Conservation (phyloP, 1,140 invertebrate species). For the Belonocnema kinseyi region DNA sequence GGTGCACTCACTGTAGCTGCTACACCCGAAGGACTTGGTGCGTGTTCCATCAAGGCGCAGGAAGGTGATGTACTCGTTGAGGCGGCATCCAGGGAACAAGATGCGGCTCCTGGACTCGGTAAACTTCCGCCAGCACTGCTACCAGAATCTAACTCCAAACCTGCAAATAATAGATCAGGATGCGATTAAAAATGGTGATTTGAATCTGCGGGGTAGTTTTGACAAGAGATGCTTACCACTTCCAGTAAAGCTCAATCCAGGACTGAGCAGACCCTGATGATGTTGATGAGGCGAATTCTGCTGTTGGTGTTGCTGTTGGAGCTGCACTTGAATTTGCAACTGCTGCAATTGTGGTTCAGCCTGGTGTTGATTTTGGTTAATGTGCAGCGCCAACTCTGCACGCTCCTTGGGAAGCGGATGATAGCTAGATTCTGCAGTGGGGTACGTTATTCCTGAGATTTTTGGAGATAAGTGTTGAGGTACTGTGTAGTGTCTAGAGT, state of each 20-base stretch:
- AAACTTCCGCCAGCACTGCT: conserved; percentile 84
- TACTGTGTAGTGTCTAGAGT: conserved; percentile 70
- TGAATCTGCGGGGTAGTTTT: too few species aligned
- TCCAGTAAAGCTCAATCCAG: conserved; percentile 82
- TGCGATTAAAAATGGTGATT: too few species aligned
- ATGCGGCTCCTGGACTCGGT: conserved; percentile 83
- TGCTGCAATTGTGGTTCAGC: conserved; percentile 79
- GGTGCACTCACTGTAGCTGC: conserved; percentile 77
- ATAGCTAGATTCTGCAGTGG: conserved; percentile 66
- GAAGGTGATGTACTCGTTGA: conserved; percentile 77
- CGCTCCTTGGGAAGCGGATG: conserved; percentile 73
- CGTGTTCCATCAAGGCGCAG: conserved; percentile 76
- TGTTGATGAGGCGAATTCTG: conserved; percentile 80
- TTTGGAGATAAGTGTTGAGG: conserved; percentile 64
- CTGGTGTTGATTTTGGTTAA: conserved; percentile 69
- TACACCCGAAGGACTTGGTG: conserved; percentile 79
- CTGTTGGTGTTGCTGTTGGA: conserved; percentile 77
- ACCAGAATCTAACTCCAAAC: conserved; percentile 84
- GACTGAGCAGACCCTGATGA: conserved; percentile 79
- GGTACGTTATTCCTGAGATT: conserved; percentile 58
- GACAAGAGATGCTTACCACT: conserved; percentile 68
- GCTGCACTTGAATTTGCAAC: conserved; percentile 81
- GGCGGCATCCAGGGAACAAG: conserved; percentile 81
- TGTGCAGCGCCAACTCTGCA: conserved; percentile 71
- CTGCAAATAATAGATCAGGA: conserved; percentile 50